Evolutionary conservation across 1,140 invertebrate species (phyloP).

Genomic region (Sminthurinus signatus): DNA sequence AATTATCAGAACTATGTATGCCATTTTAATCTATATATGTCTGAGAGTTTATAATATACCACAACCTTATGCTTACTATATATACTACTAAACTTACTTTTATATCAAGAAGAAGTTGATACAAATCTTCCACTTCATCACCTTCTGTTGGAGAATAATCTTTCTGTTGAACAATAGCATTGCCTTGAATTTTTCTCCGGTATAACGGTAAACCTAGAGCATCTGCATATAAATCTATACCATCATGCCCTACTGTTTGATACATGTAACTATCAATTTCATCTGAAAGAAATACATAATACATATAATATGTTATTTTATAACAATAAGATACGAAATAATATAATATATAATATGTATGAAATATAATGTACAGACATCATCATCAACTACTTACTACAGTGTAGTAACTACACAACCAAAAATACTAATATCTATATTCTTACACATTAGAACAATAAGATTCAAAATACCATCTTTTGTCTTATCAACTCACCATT

Average conservation of each 20-base stretch:
- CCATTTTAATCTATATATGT: too few relatives aligned
- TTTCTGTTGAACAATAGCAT: slow-evolving; percentile 66
- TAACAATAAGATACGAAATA: too few relatives aligned
- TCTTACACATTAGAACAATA: slow-evolving; percentile 1
- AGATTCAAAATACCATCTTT: background rate
- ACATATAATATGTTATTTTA: too few relatives aligned
- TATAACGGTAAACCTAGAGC: slow-evolving; percentile 91
- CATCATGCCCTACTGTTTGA: slow-evolving; percentile 96
- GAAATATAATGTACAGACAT: too few relatives aligned
- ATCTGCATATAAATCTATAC: slow-evolving; percentile 82
- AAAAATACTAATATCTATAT: background rate
- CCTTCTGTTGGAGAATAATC: slow-evolving; percentile 75
- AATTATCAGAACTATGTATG: background rate
- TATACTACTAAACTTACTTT: slow-evolving; percentile 55
- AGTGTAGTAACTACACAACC: too few relatives aligned
- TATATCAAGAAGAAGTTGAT: slow-evolving; percentile 69
- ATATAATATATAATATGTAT: too few relatives aligned
- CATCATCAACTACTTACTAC: too few relatives aligned
- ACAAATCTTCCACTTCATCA: slow-evolving; percentile 99
- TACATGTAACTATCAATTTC: slow-evolving; percentile 99
- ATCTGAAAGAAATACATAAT: slow-evolving; percentile 52
- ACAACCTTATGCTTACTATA: too few relatives aligned
- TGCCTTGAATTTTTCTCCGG: slow-evolving; percentile 71
- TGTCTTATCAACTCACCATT: background rate
- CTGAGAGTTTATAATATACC: too few relatives aligned